These are phyloP conservation scores for Agonum fuliginosum DNA, from an alignment of 2,888 invertebrate species.

Conservation along the genomic window DNA sequence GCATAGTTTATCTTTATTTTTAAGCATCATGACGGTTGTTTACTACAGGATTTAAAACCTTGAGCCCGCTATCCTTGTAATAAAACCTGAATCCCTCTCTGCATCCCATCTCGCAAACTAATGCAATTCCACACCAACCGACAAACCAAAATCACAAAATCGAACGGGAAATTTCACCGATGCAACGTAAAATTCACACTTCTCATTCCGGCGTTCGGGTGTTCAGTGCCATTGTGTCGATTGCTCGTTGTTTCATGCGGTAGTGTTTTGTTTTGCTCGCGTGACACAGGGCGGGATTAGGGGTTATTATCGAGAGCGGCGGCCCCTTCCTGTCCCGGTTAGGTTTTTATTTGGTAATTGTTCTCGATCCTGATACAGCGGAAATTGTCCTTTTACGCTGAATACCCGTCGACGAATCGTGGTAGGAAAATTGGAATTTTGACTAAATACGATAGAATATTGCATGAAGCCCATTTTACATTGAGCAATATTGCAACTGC, in stretches of 20 bases:
- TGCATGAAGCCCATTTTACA: not conserved
- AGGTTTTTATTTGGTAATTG: conserved; percentile 14
- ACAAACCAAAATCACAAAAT: not conserved
- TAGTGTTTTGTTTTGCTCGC: conserved; percentile 16
- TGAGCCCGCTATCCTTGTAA: too few species aligned
- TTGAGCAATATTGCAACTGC: not conserved
- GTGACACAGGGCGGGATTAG: conserved; percentile 17
- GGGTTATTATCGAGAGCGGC: not conserved
- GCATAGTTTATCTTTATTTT: too few species aligned
- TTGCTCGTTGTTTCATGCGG: not conserved
- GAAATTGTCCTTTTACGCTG: conserved; percentile 18
- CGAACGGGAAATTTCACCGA: too few species aligned
- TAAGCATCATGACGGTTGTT: too few species aligned
- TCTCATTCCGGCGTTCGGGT: not conserved
- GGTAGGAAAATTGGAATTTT: too few species aligned
- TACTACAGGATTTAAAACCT: too few species aligned
- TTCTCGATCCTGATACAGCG: not conserved
- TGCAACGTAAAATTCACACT: too few species aligned
- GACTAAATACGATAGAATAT: too few species aligned
- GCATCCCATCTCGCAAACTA: not conserved
- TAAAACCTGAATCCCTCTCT: too few species aligned
- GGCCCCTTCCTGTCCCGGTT: conserved; percentile 3
- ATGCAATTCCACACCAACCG: not conserved
- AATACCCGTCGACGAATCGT: too few species aligned
- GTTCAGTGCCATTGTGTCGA: too few species aligned